A percentile compares a stretch with the other conserved stretches of the same genome.
These are phyloP conservation scores for Pantelozetes paolii DNA, from an alignment of 2,888 invertebrate species.

Conservation along the genomic window DNA sequence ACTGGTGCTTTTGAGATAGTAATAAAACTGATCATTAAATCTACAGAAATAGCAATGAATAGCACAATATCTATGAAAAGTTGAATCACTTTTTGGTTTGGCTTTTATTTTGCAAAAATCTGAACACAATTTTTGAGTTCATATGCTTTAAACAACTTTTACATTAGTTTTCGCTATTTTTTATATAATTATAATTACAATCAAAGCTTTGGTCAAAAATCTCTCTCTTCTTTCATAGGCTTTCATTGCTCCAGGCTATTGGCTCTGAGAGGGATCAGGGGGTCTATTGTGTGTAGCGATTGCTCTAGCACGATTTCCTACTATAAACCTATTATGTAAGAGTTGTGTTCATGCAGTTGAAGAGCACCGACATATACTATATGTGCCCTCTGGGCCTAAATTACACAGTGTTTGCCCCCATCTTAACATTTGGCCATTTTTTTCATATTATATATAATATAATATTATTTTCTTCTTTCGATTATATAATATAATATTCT, in stretches of 20 bases:
- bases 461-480: background rate
- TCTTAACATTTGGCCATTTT: conserved; percentile 19
- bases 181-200: background rate
- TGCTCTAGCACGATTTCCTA: conserved; percentile 16
- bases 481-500: background rate
- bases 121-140: background rate
- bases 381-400: background rate
- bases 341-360: background rate
- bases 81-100: background rate
- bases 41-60: too few relatives aligned
- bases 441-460: background rate
- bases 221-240: background rate
- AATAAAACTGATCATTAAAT: too few relatives aligned
- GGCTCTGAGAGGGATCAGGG: background rate
- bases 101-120: background rate
- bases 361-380: background rate
- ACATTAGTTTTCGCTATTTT: background rate
- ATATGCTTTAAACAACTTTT: conserved; percentile 12
- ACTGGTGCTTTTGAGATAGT: too few relatives aligned
- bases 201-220: background rate
- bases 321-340: conserved; percentile 22
- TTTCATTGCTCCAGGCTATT: background rate
- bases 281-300: background rate
- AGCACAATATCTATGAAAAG: too few relatives aligned
- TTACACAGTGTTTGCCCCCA: conserved; percentile 16